Evolutionary conservation across 2,113 vertebrate species (phyloP), one percentile per base, ranked within the genome.

Genomic region (Tyto alba): DNA sequence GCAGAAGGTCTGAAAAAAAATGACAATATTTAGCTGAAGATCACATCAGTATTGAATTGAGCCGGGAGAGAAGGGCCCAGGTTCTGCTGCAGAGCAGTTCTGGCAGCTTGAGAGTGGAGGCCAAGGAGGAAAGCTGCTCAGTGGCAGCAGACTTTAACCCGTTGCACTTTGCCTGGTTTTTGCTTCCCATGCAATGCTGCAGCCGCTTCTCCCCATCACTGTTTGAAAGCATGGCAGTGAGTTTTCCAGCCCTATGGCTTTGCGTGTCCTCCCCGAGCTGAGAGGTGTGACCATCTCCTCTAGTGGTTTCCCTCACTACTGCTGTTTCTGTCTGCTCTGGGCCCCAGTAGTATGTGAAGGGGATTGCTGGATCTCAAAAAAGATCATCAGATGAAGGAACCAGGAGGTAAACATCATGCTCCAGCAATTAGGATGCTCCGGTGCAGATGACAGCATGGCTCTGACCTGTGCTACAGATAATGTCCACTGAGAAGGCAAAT

Each of bases 121-220:
- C 13, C 5, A 76, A 8, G 29, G 64, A 22, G 7, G 3, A 77
- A 73, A 47, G 40, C 7, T 32, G 32, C 15, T 56, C 29, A 21
- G 32, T 36, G 34, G 11, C 34, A 48, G 36, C 20, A 68, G 62
- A 14, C 12, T 47, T 63, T 10, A 71, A 40, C 16, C 16, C 12
- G 13, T 6, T 0, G 0, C 1, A 1, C 7, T 78, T 43, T 57
- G 18, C 38, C 29, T 75, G 66, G 38, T 15, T 59, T n/a, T 69
- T 67, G 14, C 29, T 41, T n/a, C 22, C 19, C 12, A 7, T n/a
- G 29, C 19, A 55, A 3, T 1, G 10, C n/a, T 72, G n/a, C 62
- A 83, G 43, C 14, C 1, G 2, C 84, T 73, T 67, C 29, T 25
- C 11, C 25, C 47, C 23, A 19, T 47, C 23, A 2, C 13, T 43